Evolutionary conservation across 2,888 invertebrate species (phyloP), one percentile per base, ranked within the genome.

Genomic region (Rhaphigaster nebulosa): DNA sequence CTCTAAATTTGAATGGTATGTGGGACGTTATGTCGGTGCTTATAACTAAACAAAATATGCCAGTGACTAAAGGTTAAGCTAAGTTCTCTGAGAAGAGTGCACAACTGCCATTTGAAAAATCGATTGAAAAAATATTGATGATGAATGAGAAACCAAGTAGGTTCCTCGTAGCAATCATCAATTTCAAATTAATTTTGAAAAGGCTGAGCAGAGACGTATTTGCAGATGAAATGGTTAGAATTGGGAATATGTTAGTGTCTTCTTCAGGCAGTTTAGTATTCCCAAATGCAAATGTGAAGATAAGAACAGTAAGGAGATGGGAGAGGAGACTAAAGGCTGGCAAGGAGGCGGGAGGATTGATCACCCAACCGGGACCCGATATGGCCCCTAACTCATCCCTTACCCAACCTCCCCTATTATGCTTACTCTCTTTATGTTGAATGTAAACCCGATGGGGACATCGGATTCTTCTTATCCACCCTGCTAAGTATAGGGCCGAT

Each of bases 211-310:
- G 34, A 76, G 8, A 38, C 70, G 20, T 34, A 76, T 38, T 38
- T 38, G 20, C 34, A 20, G 34, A 34, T 23, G 34, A 38, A 76
- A 76, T 26, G 5, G 34, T 8, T 8, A 20, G 34, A 23, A 38
- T 76, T 0, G 20, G 23, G 70, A 76, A 76, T 76, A 76, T 76
- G 70, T 34, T 38, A 76, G 20, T 23, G 34, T 76, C 34, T 38
- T 76, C 38, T 76, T 76, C 5, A 38, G 70, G 10, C 20, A 45
- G 84, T 45, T 84, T 45, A 84, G 84, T 84, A 45, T 50, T 84
- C 84, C 41, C 45, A 45, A 50, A 84, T 84, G 84, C 84, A 84
- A 84, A 84, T 84, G n/a, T 45, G 45, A 26, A 84, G 84, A 84
- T 84, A 84, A 50, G 84, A 50, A 84, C 26, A 84, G 84, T 26